Evolutionary conservation across 2,113 vertebrate genomes (phyloP), one percentile per base, ranked within the genome.

Genomic region (Mirounga angustirostris): DNA sequence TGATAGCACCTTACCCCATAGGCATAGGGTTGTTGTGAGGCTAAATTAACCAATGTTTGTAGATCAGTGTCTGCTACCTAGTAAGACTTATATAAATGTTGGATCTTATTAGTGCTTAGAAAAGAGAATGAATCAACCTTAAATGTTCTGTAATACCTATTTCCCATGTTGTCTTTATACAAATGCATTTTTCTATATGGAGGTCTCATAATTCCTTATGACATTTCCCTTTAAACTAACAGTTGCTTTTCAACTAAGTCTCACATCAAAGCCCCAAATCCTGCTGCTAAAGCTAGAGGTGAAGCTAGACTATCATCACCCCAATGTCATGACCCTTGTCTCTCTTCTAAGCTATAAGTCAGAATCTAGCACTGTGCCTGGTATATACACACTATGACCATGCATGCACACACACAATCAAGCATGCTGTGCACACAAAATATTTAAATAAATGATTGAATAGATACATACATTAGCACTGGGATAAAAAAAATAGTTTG

Each of bases 181-280:
- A 97, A 78, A 94, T 54, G 13, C 15, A 61, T 6, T 79, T 90
- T 89, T 86, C 54, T 56, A 0, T 36, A 80, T 43, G 36, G 73
- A 78, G 28, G 1, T 30, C 69, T 98, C 19, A 0, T 67, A 56
- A 87, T 95, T 89, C 74, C 86, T 91, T 81, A 69, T 5, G 78
- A 94, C 89, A 65, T 80, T 94, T 94, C 91, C 40, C 56, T 89
- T 90, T 88, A 83, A 96, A 89, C 13, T 85, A 22, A 15, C 54
- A 79, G 30, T 22, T 81, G 56, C 33, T 82, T 33, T 82, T 14
- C 43, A 78, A n/a, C 28, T 87, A 58, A 74, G 36, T 46, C 54
- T 67, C 58, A 36, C 1, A 71, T 21, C 1, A 46, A 30, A 46
- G 73, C 78, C 0, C 22, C 36, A 26, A 93, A 46, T 82, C 22